Conservation (phyloP, 2,113 vertebrate species). For the Erinaceus europaeus region DNA sequence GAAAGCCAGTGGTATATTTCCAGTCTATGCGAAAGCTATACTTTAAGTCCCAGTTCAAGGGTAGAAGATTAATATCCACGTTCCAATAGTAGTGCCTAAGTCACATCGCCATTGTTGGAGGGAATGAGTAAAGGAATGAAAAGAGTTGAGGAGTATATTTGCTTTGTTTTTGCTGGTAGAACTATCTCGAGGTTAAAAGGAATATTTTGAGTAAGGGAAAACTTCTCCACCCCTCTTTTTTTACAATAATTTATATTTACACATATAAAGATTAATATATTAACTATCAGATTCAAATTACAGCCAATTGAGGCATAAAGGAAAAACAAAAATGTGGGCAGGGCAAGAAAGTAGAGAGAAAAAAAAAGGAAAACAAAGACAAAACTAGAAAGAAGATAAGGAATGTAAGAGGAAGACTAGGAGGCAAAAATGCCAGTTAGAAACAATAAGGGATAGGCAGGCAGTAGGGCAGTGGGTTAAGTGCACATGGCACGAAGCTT, state of each 20-base stretch:
- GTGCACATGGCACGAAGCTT: too few relatives aligned
- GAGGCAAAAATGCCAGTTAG: constrained; percentile 11
- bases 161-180: not conserved
- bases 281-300: constrained; percentile 9
- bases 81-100: too few relatives aligned
- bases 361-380: too few relatives aligned
- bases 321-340: not conserved
- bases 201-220: constrained; percentile 8
- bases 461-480: too few relatives aligned
- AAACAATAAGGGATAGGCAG: too few relatives aligned
- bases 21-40: too few relatives aligned
- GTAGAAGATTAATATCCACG: too few relatives aligned
- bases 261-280: not conserved
- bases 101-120: not conserved
- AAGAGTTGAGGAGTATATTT: too few relatives aligned
- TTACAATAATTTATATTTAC: not conserved
- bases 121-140: not conserved
- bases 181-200: constrained; percentile 6
- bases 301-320: not conserved
- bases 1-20: too few relatives aligned
- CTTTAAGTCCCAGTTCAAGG: too few relatives aligned
- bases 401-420: not conserved
- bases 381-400: not conserved
- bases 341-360: not conserved
- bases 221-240: not conserved